Evolutionary conservation across 2,797 vertebrate species (phyloP).

Genomic region (Odontamblyopus rebecca): DNA sequence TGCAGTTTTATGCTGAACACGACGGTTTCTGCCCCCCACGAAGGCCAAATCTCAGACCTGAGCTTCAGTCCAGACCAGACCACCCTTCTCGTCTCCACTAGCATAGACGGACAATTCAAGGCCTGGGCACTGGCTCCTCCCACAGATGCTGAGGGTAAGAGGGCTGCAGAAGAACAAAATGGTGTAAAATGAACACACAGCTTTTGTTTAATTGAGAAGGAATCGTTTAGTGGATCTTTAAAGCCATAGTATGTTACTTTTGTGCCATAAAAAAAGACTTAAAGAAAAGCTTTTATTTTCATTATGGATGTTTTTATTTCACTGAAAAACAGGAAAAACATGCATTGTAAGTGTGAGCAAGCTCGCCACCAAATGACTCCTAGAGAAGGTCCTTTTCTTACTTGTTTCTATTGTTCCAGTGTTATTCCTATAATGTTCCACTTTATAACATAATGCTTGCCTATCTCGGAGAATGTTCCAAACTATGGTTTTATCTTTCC

Average conservation of each 20-base stretch:
- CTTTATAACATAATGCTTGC: no score
- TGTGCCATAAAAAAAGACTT: no score
- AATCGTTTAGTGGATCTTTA: neutral
- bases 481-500: no score
- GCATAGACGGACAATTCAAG: conserved; percentile 89
- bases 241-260: neutral
- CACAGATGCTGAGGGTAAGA: conserved; percentile 81
- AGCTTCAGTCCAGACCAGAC: conserved; percentile 81
- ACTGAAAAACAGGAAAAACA: no score
- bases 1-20: conserved; percentile 91
- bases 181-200: neutral
- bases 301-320: no score
- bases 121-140: conserved; percentile 84
- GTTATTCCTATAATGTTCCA: no score
- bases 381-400: no score
- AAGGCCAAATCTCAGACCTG: conserved; percentile 82
- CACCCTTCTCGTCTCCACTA: conserved; percentile 84
- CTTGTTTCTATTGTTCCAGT: no score
- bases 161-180: neutral
- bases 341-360: no score
- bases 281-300: no score
- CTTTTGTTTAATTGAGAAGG: neutral
- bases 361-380: no score
- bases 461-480: no score
- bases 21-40: conserved; percentile 85